Conservation (phyloP, 2,888 invertebrate species). For the Melanotus villosus region DNA sequence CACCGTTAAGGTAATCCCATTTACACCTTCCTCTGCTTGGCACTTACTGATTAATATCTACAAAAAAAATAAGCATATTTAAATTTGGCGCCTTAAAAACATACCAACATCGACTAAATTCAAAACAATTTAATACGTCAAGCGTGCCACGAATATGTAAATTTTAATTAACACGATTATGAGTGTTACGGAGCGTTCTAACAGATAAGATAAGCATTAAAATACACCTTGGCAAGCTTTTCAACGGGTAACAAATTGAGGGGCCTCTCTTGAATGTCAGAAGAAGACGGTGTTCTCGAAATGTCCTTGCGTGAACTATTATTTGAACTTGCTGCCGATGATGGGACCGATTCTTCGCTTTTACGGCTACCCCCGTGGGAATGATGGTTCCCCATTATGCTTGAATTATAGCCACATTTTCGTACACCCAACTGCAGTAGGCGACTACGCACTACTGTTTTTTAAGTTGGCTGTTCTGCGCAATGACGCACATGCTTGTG, state of each 20-base stretch:
- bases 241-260: slow-evolving; percentile 81
- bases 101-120: not conserved
- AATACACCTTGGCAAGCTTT: slow-evolving; percentile 80
- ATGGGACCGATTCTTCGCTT: slow-evolving; percentile 54
- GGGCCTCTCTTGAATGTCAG: slow-evolving; percentile 76
- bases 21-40: slow-evolving; percentile 78
- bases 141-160: not conserved
- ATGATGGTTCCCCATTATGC: slow-evolving; percentile 66
- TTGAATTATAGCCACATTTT: slow-evolving; percentile 47
- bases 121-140: not conserved
- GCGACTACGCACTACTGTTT: slow-evolving; percentile 13
- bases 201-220: not conserved
- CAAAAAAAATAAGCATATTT: slow-evolving; percentile 52
- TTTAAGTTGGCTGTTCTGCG: not conserved
- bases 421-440: not conserved
- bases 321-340: slow-evolving; percentile 65
- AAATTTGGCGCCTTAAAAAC: slow-evolving; percentile 2
- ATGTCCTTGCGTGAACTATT: slow-evolving; percentile 70
- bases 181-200: not conserved
- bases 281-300: slow-evolving; percentile 77
- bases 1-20: slow-evolving; percentile 79
- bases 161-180: too few relatives aligned
- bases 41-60: slow-evolving; percentile 81
- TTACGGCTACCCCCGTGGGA: slow-evolving; percentile 58
- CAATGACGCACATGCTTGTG: not conserved